Evolutionary conservation across 1,140 invertebrate species (phyloP).

Genomic region (Drosophila quadrilineata): DNA sequence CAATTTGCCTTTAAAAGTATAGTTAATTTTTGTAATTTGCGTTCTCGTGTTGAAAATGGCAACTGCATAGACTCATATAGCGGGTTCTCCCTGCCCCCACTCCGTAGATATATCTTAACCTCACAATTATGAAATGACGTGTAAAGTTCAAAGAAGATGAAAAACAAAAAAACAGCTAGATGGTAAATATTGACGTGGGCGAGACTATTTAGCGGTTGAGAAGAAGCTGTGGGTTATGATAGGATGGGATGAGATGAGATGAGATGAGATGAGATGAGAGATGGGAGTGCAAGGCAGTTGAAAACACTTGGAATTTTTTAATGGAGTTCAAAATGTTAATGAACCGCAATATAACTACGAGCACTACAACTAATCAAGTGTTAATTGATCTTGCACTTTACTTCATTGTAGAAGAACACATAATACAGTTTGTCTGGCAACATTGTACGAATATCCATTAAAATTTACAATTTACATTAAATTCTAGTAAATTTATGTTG

Average conservation of each 20-base stretch:
- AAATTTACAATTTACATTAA: neutral
- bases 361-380: neutral
- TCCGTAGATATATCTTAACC: too few species aligned
- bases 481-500: too few species aligned
- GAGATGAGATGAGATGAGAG: too few species aligned
- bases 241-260: too few species aligned
- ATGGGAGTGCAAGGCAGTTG: neutral
- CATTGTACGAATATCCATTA: neutral
- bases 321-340: slow-evolving; percentile 42
- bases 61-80: too few species aligned
- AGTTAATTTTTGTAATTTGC: too few species aligned
- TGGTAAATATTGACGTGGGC: slow-evolving; percentile 7
- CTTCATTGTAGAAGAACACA: slow-evolving; percentile 2
- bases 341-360: slow-evolving; percentile 3
- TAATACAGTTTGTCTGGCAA: neutral
- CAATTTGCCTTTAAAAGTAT: too few species aligned
- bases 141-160: too few species aligned
- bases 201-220: neutral
- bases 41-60: too few species aligned
- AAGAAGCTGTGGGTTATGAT: neutral
- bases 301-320: slow-evolving; percentile 3
- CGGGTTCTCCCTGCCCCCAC: too few species aligned
- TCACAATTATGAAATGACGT: too few species aligned
- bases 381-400: slow-evolving; percentile 25
- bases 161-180: too few species aligned